Evolutionary conservation across 2,113 vertebrate genomes (phyloP).

Genomic region (Dromas ardeola): DNA sequence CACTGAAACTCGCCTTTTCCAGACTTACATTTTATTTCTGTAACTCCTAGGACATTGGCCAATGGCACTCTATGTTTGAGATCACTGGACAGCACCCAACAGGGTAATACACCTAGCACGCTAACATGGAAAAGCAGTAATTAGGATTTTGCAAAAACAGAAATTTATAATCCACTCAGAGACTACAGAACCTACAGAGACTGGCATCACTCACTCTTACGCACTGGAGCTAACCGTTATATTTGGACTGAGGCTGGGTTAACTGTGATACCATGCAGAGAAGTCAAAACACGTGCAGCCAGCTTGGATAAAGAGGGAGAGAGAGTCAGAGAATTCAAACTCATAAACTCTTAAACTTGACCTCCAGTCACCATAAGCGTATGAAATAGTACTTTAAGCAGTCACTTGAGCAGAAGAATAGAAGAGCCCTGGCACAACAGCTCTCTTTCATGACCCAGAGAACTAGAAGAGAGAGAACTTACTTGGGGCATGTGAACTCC

Average conservation of each 20-base stretch:
- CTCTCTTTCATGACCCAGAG: background rate
- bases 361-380: background rate
- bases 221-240: background rate
- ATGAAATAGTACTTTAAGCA: background rate
- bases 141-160: background rate
- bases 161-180: background rate
- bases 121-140: background rate
- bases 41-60: background rate
- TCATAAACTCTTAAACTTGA: background rate
- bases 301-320: background rate
- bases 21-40: background rate
- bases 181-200: background rate
- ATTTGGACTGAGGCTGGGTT: background rate
- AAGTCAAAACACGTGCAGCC: background rate
- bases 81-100: background rate
- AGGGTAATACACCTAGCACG: rapidly evolving
- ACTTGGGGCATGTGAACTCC: background rate
- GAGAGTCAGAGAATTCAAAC: background rate
- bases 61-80: background rate
- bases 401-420: background rate
- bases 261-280: background rate
- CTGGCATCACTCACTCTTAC: background rate
- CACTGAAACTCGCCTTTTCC: background rate
- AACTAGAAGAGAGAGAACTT: background rate
- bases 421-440: background rate